Base-by-base conservation (phyloP, 2,113 vertebrate species). In the Tor tambroides region DNA sequence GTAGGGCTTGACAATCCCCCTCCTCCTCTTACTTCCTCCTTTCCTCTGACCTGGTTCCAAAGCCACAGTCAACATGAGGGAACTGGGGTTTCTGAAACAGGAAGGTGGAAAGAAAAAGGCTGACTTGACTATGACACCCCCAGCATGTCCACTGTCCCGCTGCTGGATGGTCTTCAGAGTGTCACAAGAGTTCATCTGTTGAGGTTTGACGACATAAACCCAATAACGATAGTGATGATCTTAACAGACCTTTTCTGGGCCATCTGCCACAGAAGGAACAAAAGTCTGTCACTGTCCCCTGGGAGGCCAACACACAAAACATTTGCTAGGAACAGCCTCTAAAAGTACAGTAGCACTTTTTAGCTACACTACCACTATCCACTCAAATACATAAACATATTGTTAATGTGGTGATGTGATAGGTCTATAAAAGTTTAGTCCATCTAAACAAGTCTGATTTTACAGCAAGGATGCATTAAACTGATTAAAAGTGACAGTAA, bases 181-280 rank as follows among this genome's bases (percentile, higher is more conserved):
- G 38, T 72, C 41, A 14, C 51, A 5, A 10, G n/a, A 61, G 56
- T 69, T 35, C 67, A 72, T 85, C 87, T 76, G 79, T 88, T 80
- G 74, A 56, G 69, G 84, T 35, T 35, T 14, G 17, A 46, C 35
- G 54, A 21, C 56, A 67, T 77, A 84, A 86, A 89, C 75, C 86
- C 79, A 88, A 87, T 90, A 76, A 88, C 43, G 78, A 83, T 63
- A 75, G 51, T 83, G 79, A 88, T 83, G 78, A 83, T 69, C 19
- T 35, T 56, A 80, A 84, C 83, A 83, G 87, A 51, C 49, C 79
- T 51, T 82, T 41, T 35, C 67, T 26, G 80, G 75, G 75, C 86
- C 83, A 85, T 81, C 79, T 90, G 84, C 59, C 84, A 81, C 46
- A 51, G 6, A 43, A 76, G 75, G 56, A 85, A 84, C 75, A 86